phyloP scores from a whole-genome alignment of 2,113 vertebrate genomes.

The Etia nguti region DNA sequence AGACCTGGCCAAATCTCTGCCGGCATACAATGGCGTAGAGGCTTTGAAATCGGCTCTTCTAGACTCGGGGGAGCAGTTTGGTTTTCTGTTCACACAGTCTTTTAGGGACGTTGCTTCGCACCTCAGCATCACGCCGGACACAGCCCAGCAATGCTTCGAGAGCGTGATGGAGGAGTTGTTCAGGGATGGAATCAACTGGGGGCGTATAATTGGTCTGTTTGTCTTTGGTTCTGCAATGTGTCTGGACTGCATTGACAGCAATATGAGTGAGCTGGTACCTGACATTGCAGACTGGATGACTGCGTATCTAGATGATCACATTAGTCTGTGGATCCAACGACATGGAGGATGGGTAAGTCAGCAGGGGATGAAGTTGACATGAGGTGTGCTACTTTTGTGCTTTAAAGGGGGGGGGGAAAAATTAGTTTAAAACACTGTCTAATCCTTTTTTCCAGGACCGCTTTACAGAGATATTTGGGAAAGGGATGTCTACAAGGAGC shows the following conservation, averaged over 20 bases:
- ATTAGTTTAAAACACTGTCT: background rate
- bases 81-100: slow-evolving; percentile 82
- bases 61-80: slow-evolving; percentile 89
- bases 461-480: slow-evolving; percentile 62
- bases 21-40: background rate
- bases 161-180: slow-evolving; percentile 96
- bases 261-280: slow-evolving; percentile 85
- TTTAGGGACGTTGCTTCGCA: slow-evolving; percentile 90
- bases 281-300: slow-evolving; percentile 93
- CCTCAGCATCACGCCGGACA: slow-evolving; percentile 87
- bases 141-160: slow-evolving; percentile 89
- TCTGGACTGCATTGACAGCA: slow-evolving; percentile 90
- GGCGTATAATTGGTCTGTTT: slow-evolving; percentile 93
- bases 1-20: background rate
- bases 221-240: slow-evolving; percentile 91
- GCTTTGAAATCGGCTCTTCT: slow-evolving; percentile 80
- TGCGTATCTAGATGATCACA: slow-evolving; percentile 88
- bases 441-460: slow-evolving; percentile 20
- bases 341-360: slow-evolving; percentile 96
- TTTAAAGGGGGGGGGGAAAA: fast-evolving
- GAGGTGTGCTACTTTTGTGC: background rate
- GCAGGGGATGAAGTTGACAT: background rate
- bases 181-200: slow-evolving; percentile 96
- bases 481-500: background rate
- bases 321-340: slow-evolving; percentile 90